A percentile compares a stretch with the other conserved stretches of the same genome.
Evolutionary conservation across 2,888 invertebrate species (phyloP).

Genomic region (Meiosimyza decipiens): DNA sequence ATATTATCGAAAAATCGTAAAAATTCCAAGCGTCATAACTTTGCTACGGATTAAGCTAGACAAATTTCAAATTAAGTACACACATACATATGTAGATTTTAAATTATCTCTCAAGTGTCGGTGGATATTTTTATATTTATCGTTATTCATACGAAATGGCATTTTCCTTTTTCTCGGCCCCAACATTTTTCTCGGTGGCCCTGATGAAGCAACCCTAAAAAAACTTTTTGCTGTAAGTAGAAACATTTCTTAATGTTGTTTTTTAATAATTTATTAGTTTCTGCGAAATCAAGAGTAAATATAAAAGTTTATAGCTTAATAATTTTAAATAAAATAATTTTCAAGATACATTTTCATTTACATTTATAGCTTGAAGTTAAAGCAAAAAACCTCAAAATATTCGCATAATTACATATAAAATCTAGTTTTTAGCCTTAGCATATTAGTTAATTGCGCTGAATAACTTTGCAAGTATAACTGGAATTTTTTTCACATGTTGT

Average conservation of each 20-base stretch:
- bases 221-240: no score
- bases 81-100: no score
- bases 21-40: no score
- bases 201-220: background rate
- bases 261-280: constrained; percentile 9
- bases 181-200: background rate
- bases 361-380: background rate
- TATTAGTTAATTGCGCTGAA: constrained; percentile 16
- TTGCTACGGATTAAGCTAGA: no score
- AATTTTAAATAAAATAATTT: no score
- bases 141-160: no score
- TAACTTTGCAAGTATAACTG: constrained; percentile 34
- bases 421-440: constrained; percentile 16
- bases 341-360: background rate
- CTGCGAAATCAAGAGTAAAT: constrained; percentile 7
- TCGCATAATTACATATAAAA: constrained; percentile 3
- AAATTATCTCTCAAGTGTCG: no score
- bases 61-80: no score
- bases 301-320: no score
- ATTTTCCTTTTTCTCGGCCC: no score
- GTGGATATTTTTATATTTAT: no score
- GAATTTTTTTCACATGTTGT: background rate
- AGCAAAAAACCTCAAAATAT: constrained; percentile 12
- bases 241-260: background rate
- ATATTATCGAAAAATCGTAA: no score